Base-by-base conservation (phyloP, 2,113 vertebrate species). In the Sciurus niger region DNA sequence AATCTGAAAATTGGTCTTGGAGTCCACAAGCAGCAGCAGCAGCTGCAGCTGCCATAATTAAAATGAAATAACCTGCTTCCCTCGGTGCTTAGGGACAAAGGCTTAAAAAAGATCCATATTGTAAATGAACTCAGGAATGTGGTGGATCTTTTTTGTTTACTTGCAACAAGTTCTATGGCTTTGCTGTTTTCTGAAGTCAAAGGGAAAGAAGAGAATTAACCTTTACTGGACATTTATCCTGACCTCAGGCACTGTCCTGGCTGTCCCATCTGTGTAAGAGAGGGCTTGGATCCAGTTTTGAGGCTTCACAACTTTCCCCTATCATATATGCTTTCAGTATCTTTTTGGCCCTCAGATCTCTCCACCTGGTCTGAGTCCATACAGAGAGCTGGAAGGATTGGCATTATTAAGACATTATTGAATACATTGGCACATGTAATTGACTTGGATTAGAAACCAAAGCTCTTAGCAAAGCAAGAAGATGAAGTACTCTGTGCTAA, bases 21-120 rank as follows among this genome's bases (percentile, higher is more conserved):
- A 96, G 96, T 96, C 95, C 84, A 91, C 94, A 93, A 96, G 96
- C 93, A 98, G 88, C 96, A 97, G 97, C 97, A 63, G 60, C 60
- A 28, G 55, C 55, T 98, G 89, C 95, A 98, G 96, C 98, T 97
- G 97, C 97, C 98, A 96, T 98, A 98, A 98, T 98, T 98, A 98
- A 98, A 98, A 98, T 97, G 83, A 97, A 98, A 98, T 96, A 98
- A 98, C 96, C 95, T 96, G 98, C 97, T 98, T 98, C 95, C 90
- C 98, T 92, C 93, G 92, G 97, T 98, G 98, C 93, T 97, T 96
- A 96, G 97, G 95, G 97, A 98, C 96, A 92, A 98, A 91, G 68
- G 37, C 85, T 94, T 95, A 18, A 55, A 96, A 96, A 98, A 98
- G 98, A 95, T 97, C 95, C 84, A 94, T 98, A 98, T 96, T 98